Evolutionary conservation across 2,113 vertebrate species (phyloP).

Genomic region (Crotophaga sulcirostris): DNA sequence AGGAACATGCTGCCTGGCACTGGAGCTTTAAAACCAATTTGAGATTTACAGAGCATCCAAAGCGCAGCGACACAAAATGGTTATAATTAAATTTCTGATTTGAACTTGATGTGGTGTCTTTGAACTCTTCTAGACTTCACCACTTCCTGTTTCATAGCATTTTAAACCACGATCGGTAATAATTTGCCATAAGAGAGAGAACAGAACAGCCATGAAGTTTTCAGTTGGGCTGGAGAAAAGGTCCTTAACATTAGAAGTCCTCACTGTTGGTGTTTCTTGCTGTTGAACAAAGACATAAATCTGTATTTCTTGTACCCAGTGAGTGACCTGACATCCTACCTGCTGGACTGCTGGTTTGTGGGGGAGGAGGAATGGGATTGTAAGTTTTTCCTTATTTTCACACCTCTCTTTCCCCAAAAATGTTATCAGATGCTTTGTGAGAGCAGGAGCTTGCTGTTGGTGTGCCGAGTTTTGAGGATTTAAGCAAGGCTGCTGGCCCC

Average conservation of each 20-base stretch:
- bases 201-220: not conserved
- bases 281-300: not conserved
- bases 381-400: not conserved
- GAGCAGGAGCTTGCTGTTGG: no score
- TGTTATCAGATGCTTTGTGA: not conserved
- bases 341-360: not conserved
- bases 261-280: accelerated
- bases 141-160: accelerated
- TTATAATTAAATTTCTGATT: not conserved
- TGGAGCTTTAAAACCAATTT: not conserved
- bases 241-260: not conserved
- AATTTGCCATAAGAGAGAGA: not conserved
- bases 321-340: not conserved
- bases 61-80: not conserved
- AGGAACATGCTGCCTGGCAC: not conserved
- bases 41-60: not conserved
- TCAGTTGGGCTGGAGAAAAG: not conserved
- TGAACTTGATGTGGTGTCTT: not conserved
- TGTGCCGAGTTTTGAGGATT: not conserved
- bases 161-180: not conserved
- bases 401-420: not conserved
- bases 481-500: not conserved
- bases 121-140: not conserved
- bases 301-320: not conserved
- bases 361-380: not conserved